Evolutionary conservation across 2,797 vertebrate species (phyloP).

Genomic region (Anomalospiza imberbis): DNA sequence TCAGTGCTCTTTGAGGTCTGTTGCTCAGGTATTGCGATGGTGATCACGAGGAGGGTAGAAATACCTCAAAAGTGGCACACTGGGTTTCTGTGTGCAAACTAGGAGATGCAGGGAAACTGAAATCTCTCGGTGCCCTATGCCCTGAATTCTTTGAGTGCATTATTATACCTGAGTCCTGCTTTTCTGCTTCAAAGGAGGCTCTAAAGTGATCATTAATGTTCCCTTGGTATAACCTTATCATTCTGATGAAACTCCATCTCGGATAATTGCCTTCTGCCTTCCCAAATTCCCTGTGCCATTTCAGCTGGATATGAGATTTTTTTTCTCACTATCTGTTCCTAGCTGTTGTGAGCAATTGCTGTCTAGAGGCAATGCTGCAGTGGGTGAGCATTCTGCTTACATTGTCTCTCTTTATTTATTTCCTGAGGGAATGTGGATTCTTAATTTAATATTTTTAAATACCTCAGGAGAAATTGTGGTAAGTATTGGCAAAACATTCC

Average conservation of each 20-base stretch:
- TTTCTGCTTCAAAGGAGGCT: neutral
- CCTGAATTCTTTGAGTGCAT: neutral
- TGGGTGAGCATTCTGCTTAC: neutral
- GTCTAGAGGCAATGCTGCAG: neutral
- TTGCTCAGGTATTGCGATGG: neutral
- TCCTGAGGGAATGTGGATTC: neutral
- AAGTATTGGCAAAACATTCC: neutral
- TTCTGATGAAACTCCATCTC: neutral
- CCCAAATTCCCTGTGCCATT: neutral
- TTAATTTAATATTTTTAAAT: neutral
- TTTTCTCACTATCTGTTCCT: neutral
- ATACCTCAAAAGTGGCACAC: neutral
- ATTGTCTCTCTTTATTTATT: neutral
- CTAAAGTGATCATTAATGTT: neutral
- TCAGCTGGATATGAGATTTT: slow-evolving; percentile 4
- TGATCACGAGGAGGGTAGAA: neutral
- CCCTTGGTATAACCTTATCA: neutral
- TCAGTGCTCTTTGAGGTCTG: neutral
- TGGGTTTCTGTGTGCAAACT: neutral
- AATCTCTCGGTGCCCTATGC: neutral
- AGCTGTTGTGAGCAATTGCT: neutral
- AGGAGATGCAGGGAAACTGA: neutral
- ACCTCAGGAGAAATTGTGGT: neutral
- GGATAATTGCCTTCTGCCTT: neutral
- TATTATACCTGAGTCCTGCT: neutral